Percentiles rank a stretch among this genome's conserved stretches.
phyloP scores from a whole-genome alignment of 2,113 vertebrate species.

The Eurypyga helias region DNA sequence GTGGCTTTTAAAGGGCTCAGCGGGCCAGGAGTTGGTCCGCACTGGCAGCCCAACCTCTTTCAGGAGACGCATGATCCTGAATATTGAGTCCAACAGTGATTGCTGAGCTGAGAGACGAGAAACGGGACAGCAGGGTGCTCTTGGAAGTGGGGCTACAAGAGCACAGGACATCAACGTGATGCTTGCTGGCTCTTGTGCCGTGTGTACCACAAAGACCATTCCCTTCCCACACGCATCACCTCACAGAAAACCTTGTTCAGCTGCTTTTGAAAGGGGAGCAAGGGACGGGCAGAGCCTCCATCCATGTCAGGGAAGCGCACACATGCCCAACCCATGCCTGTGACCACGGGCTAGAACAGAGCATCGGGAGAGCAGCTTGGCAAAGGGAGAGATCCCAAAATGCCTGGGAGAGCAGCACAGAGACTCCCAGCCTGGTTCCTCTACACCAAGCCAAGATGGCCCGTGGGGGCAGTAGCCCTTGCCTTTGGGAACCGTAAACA shows the following conservation, averaged over 20 bases:
- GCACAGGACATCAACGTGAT: accelerated
- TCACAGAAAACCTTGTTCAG: neutral
- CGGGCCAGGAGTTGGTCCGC: neutral
- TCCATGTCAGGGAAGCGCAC: accelerated
- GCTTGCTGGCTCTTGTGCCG: neutral
- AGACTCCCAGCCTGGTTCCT: neutral
- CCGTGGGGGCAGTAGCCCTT: neutral
- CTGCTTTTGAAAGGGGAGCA: neutral
- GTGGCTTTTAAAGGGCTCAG: neutral
- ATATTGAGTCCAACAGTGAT: neutral
- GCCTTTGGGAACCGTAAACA: neutral
- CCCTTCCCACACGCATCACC: accelerated
- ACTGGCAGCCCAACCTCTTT: accelerated
- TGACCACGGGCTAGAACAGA: neutral
- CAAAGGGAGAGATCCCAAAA: neutral
- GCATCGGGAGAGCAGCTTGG: neutral
- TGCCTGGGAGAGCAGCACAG: accelerated
- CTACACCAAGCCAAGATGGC: neutral
- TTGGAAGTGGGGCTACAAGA: accelerated
- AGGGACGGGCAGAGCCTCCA: accelerated
- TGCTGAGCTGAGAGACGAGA: neutral
- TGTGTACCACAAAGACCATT: neutral
- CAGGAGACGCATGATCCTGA: neutral
- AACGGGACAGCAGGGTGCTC: accelerated
- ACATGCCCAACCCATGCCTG: accelerated